Conservation (phyloP, 2,888 invertebrate species). For the Rhimphoctona megacephalus region DNA sequence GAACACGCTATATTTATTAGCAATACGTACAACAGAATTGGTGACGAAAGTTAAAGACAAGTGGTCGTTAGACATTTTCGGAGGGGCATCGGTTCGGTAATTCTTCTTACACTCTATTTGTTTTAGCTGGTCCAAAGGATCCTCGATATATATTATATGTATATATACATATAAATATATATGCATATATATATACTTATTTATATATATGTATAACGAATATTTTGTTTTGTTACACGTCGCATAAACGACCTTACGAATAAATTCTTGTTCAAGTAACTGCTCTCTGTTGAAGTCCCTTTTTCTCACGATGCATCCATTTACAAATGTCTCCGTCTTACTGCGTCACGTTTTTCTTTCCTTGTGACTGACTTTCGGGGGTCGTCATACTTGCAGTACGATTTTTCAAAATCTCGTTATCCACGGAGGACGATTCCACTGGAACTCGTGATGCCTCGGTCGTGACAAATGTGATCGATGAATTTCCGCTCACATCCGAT, state of each 20-base stretch:
- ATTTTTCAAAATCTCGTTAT: conserved; percentile 55
- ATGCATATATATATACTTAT: no score
- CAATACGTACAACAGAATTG: background rate
- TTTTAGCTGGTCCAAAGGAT: conserved; percentile 63
- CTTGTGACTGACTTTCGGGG: conserved; percentile 26
- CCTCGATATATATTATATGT: conserved; percentile 43
- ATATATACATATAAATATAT: conserved; percentile 36
- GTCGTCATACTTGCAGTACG: conserved; percentile 33
- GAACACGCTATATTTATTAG: background rate
- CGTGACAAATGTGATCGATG: conserved; percentile 38
- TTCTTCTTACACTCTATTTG: conserved; percentile 55
- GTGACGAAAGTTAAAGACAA: background rate
- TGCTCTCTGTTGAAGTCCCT: conserved; percentile 22
- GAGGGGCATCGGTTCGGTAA: conserved; percentile 43
- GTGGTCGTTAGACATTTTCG: conserved; percentile 22
- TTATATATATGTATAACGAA: conserved; percentile 17
- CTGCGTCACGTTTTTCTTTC: conserved; percentile 54
- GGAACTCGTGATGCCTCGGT: conserved; percentile 32
- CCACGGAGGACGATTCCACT: conserved; percentile 46
- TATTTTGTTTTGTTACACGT: conserved; percentile 42
- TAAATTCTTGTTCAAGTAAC: conserved; percentile 19
- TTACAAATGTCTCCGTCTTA: conserved; percentile 31
- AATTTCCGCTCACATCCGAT: conserved; percentile 53
- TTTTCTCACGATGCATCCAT: conserved; percentile 29
- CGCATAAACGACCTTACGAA: conserved; percentile 42